Evolutionary conservation across 2,797 vertebrate species (phyloP).

Genomic region (Anolis apletophallus): DNA sequence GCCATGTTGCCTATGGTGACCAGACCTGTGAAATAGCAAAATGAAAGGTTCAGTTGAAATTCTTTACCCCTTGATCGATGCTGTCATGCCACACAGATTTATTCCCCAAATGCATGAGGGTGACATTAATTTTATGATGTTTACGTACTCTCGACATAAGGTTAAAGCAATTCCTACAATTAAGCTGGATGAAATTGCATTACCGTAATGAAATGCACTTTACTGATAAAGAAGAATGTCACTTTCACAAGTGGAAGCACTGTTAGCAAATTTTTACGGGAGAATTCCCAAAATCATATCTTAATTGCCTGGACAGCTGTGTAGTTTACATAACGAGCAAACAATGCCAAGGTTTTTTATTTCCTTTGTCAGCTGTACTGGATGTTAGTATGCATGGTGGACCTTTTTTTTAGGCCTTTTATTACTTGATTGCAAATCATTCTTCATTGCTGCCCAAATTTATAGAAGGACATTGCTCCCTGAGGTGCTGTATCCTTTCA

Average conservation of each 20-base stretch:
- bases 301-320: constrained; percentile 88
- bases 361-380: constrained; percentile 85
- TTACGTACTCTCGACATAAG: constrained; percentile 83
- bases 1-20: constrained; percentile 30
- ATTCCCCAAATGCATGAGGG: constrained; percentile 73
- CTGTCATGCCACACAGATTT: constrained; percentile 78
- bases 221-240: constrained; percentile 86
- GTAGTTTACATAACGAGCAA: constrained; percentile 88
- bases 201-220: constrained; percentile 87
- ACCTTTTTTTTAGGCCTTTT: constrained; percentile 84
- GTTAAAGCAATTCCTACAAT: constrained; percentile 84
- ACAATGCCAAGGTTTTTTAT: constrained; percentile 87
- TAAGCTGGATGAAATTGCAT: constrained; percentile 84
- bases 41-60: constrained; percentile 57
- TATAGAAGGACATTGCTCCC: constrained; percentile 90
- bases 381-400: constrained; percentile 86
- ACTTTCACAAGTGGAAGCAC: constrained; percentile 85
- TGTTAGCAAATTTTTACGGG: constrained; percentile 85
- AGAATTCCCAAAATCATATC: constrained; percentile 88
- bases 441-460: constrained; percentile 90
- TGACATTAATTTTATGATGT: constrained; percentile 84
- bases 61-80: constrained; percentile 76
- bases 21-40: constrained; percentile 60
- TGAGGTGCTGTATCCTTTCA: constrained; percentile 87
- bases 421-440: constrained; percentile 91